Evolutionary conservation across 2,797 vertebrate species (phyloP).

Genomic region (Hydrophis major): DNA sequence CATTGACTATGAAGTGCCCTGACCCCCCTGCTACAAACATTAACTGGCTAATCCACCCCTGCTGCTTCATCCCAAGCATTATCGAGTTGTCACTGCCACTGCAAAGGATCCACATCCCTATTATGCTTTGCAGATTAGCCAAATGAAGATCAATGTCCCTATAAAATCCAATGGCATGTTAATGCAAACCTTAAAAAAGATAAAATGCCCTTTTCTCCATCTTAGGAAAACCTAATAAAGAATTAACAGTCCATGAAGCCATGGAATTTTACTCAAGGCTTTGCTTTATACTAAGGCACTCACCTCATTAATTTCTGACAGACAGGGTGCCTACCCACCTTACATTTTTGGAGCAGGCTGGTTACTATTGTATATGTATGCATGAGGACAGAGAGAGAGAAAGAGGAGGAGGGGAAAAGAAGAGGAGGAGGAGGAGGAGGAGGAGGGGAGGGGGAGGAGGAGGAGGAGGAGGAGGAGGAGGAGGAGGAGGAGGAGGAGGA

Average conservation of each 20-base stretch:
- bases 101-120: conserved; percentile 58
- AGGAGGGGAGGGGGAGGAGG: too few species aligned
- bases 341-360: conserved; percentile 41
- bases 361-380: conserved; percentile 13
- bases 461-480: too few species aligned
- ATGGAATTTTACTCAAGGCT: conserved; percentile 71
- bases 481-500: too few species aligned
- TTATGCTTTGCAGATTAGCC: conserved; percentile 62
- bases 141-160: conserved; percentile 69
- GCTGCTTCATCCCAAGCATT: not conserved
- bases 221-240: conserved; percentile 78
- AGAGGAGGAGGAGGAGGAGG: too few species aligned
- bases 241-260: conserved; percentile 74
- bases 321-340: conserved; percentile 55
- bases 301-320: conserved; percentile 70
- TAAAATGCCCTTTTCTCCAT: conserved; percentile 71
- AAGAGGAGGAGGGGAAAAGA: too few species aligned
- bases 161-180: conserved; percentile 71
- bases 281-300: conserved; percentile 67
- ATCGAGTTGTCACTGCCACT: conserved; percentile 43
- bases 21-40: not conserved
- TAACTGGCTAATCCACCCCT: not conserved
- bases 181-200: conserved; percentile 74
- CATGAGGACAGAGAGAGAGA: not conserved
- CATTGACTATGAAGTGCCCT: not conserved